A percentile compares a stretch with the other conserved stretches of the same genome.
These are phyloP conservation scores for Rhipidura dahli DNA, from an alignment of 2,113 vertebrate genomes.

Conservation along the genomic window DNA sequence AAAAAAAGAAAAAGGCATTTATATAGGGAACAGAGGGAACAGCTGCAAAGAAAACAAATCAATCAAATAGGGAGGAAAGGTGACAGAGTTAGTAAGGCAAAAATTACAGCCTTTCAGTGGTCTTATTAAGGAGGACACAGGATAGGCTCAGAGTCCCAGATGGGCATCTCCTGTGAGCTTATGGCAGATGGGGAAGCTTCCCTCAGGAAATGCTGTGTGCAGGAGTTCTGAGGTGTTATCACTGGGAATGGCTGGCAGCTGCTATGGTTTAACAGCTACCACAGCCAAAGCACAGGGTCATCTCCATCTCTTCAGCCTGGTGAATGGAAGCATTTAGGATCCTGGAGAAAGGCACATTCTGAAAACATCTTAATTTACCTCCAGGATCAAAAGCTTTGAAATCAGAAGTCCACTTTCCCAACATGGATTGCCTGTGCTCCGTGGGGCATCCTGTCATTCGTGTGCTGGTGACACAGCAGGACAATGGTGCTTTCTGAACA, in stretches of 20 bases:
- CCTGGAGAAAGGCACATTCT: not conserved
- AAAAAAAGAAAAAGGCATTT: not conserved
- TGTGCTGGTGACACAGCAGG: fast-evolving
- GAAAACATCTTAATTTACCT: not conserved
- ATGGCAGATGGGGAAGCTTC: not conserved
- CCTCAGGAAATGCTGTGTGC: not conserved
- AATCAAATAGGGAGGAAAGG: not conserved
- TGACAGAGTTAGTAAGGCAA: not conserved
- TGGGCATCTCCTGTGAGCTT: not conserved
- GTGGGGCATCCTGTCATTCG: not conserved
- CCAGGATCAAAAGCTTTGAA: not conserved
- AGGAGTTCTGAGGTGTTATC: not conserved
- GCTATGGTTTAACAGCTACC: not conserved
- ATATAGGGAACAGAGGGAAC: not conserved
- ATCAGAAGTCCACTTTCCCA: not conserved
- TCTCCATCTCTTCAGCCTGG: not conserved
- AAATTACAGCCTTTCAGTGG: not conserved
- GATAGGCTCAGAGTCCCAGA: not conserved
- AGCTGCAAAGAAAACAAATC: not conserved
- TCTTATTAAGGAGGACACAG: not conserved
- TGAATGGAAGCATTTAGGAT: not conserved
- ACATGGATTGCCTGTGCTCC: not conserved
- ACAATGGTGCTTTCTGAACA: not conserved
- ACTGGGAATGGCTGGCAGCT: not conserved
- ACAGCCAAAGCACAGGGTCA: not conserved